Evolutionary conservation across 1,140 invertebrate species (phyloP).

Genomic region (Atta cephalotes): DNA sequence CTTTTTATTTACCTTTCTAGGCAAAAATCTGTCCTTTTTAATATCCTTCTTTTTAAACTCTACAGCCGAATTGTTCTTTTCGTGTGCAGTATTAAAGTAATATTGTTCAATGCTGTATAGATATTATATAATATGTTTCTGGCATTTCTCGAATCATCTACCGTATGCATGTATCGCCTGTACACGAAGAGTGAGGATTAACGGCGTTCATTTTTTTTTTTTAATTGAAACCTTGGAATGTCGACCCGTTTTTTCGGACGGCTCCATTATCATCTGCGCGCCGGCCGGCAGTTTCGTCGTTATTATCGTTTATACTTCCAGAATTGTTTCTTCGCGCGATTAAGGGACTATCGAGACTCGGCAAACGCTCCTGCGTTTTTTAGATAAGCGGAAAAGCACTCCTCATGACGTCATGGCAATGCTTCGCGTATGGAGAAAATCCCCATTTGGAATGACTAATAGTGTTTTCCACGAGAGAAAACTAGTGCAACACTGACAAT

Average conservation of each 20-base stretch:
- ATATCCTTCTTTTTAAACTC: too few species aligned
- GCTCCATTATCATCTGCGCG: slow-evolving; percentile 6
- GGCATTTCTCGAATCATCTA: background rate
- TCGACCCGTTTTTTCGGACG: background rate
- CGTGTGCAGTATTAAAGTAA: too few species aligned
- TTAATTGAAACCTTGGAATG: background rate
- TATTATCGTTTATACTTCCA: too few species aligned
- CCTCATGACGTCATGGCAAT: too few species aligned
- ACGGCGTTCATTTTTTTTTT: background rate
- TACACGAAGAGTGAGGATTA: background rate
- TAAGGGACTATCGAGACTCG: background rate
- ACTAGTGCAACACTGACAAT: too few species aligned
- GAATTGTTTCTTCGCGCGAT: slow-evolving; percentile 2
- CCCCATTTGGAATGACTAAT: background rate
- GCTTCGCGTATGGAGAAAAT: background rate
- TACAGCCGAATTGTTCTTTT: too few species aligned
- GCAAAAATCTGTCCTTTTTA: too few species aligned
- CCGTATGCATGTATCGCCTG: background rate
- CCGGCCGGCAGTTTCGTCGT: too few species aligned
- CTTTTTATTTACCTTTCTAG: too few species aligned
- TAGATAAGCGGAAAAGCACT: background rate
- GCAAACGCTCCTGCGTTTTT: background rate
- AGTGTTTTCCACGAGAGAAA: too few species aligned
- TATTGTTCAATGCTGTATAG: background rate
- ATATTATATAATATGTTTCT: background rate